Conservation (phyloP, 2,797 vertebrate species). For the Gymnodraco acuticeps region DNA sequence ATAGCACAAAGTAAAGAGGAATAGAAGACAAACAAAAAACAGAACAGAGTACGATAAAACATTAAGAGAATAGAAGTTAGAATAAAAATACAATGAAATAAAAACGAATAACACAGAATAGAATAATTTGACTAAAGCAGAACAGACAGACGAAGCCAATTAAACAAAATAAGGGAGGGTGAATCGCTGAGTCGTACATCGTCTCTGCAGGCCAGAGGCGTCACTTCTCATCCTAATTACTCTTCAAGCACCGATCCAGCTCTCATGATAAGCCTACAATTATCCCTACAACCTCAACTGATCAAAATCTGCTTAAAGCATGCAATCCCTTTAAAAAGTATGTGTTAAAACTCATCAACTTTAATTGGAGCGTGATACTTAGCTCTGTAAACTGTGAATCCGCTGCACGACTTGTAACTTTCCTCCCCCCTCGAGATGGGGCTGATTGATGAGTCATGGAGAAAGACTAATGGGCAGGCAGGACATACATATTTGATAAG, state of each 20-base stretch:
- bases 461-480: slow-evolving; percentile 48
- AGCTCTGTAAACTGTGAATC: slow-evolving; percentile 16
- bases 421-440: background rate
- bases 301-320: slow-evolving; percentile 15
- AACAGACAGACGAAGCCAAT: background rate
- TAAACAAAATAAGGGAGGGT: slow-evolving; percentile 1
- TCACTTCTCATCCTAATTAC: slow-evolving; percentile 54
- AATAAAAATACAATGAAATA: background rate
- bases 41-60: background rate
- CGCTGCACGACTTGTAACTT: slow-evolving; percentile 29
- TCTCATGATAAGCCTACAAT: slow-evolving; percentile 9
- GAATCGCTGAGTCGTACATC: background rate
- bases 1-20: too few species aligned
- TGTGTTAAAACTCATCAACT: slow-evolving; percentile 25
- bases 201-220: slow-evolving; percentile 21
- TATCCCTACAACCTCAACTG: slow-evolving; percentile 15
- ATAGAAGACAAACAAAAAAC: background rate
- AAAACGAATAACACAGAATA: background rate
- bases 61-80: background rate
- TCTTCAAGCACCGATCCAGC: slow-evolving; percentile 41
- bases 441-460: slow-evolving; percentile 68
- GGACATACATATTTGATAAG: slow-evolving; percentile 59
- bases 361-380: slow-evolving; percentile 14
- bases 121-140: background rate
- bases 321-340: background rate